phyloP scores from a whole-genome alignment of 2,113 vertebrate species.

The Oreochromis niloticus region DNA sequence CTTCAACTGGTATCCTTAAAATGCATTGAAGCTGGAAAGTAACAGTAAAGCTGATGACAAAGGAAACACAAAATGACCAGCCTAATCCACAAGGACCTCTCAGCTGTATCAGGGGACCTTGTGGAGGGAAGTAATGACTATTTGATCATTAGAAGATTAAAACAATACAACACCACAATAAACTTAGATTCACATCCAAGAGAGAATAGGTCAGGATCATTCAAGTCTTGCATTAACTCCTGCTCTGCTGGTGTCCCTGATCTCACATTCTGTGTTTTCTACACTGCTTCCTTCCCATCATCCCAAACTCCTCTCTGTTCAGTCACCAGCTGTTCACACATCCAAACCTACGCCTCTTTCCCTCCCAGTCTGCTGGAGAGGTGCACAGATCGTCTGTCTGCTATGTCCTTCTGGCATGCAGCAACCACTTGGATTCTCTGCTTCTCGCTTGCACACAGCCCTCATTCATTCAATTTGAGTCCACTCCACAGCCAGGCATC shows the following conservation, averaged over 20 bases:
- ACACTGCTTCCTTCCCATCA: neutral
- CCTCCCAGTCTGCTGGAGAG: neutral
- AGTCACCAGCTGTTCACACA: slow-evolving; percentile 34
- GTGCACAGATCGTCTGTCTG: neutral
- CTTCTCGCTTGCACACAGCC: neutral
- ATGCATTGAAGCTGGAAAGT: neutral
- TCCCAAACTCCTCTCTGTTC: neutral
- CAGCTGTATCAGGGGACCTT: neutral
- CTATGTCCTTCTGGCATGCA: slow-evolving; percentile 18
- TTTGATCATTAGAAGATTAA: neutral
- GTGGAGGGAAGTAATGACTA: neutral
- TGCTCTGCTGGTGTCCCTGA: neutral
- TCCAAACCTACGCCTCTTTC: slow-evolving; percentile 1
- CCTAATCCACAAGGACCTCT: neutral
- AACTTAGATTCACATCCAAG: neutral
- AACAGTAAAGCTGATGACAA: neutral
- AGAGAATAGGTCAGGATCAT: neutral
- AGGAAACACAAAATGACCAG: neutral
- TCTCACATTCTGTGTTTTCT: neutral
- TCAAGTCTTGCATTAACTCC: neutral
- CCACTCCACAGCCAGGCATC: slow-evolving; percentile 6
- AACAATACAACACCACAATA: neutral
- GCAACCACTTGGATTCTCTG: neutral
- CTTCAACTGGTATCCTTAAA: neutral
- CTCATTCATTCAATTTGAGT: slow-evolving; percentile 21